Base-by-base conservation (phyloP, 2,113 vertebrate species). In the Ictalurus furcatus region DNA sequence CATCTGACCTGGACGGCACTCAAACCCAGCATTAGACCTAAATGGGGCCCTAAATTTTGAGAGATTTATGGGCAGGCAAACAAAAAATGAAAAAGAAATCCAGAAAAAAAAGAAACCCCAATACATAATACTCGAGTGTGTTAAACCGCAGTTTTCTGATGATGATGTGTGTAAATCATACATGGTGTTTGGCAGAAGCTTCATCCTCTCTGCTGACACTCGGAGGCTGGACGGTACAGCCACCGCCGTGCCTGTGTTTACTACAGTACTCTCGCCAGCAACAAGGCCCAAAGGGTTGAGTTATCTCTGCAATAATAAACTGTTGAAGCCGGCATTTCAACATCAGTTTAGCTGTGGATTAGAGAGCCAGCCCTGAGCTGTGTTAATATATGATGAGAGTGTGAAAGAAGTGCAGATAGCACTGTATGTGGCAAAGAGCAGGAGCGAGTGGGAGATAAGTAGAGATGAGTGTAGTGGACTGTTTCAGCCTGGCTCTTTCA, bases 321-420 rank as follows among this genome's bases (percentile, higher is more conserved):
- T 93, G 93, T 93, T 95, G 94, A 95, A 92, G 93, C 92, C 91
- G 92, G 90, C 88, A 37, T 94, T 95, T 95, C 93, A 93, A 94
- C 94, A 94, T 93, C 92, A 91, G 93, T 94, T 94, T 94, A 94
- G 91, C 92, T 89, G 91, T 30, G 93, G 94, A 95, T 96, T 94
- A 94, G 91, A 94, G 37, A 90, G 89, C 89, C 85, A 88, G 92
- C 90, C 87, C 89, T 91, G 59, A 89, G 80, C 30, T 63, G 81
- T 82, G 59, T 85, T 71, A 54, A n/a, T 7, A 71, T 19, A 71
- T 30, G 21, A 63, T 17, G 84, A 71, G 63, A 52, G 54, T 40
- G 28, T 37, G 56, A 30, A 13, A 28, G 88, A 65, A 56, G 73
- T 30, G 13, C 71, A 56, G 85, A 80, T 69, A 48, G 61, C 21